Conservation (phyloP, 2,888 invertebrate species). For the Drosophila algonquin region DNA sequence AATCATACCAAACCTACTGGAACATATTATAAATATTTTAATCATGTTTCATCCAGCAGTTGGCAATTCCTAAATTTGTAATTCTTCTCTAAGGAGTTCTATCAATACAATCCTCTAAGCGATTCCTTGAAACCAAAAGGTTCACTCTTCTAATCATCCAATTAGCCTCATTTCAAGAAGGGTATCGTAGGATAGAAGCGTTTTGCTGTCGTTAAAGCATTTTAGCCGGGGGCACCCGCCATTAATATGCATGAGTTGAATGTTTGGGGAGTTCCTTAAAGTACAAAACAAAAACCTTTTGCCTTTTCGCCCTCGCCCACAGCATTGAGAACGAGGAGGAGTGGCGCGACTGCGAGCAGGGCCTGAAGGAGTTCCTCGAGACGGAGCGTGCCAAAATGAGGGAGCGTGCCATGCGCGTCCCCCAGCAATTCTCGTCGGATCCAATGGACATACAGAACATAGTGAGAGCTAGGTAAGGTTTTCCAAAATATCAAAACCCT, state of each 20-base stretch:
- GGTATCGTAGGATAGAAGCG: background rate
- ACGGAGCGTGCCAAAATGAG: slow-evolving; percentile 81
- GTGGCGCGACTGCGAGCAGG: slow-evolving; percentile 82
- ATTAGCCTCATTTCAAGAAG: background rate
- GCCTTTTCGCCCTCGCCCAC: background rate
- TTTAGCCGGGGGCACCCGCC: slow-evolving; percentile 17
- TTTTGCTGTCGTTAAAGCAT: slow-evolving; percentile 22
- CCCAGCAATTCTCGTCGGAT: slow-evolving; percentile 79
- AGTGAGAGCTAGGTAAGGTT: slow-evolving; percentile 78
- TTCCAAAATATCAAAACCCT: background rate
- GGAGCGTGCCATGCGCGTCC: slow-evolving; percentile 72
- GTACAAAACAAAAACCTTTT: background rate
- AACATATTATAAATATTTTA: too few species aligned
- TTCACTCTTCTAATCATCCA: background rate
- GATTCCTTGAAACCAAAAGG: background rate
- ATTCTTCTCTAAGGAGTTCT: too few species aligned
- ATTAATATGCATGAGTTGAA: slow-evolving; percentile 57
- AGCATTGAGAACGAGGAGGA: slow-evolving; percentile 82
- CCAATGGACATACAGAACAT: slow-evolving; percentile 81
- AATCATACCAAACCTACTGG: too few species aligned
- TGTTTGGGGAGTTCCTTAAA: slow-evolving; percentile 1
- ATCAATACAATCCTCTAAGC: background rate
- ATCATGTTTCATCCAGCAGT: too few species aligned
- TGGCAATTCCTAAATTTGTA: background rate
- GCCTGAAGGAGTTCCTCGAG: slow-evolving; percentile 81